Base-by-base conservation (phyloP, 1,140 invertebrate genomes). In the Zaprionus davidi region DNA sequence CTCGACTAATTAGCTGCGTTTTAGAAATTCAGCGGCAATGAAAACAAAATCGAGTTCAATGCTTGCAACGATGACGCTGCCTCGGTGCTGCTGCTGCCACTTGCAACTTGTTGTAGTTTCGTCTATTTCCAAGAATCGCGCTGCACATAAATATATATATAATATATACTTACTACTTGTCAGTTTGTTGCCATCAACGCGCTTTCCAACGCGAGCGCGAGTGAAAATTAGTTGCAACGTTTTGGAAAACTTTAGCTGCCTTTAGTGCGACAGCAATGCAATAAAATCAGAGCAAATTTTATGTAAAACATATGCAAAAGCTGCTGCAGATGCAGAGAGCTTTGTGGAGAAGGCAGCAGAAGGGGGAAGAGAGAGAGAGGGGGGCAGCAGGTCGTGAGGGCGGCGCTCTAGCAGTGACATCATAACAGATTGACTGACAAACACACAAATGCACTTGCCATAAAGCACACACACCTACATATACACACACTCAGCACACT, bases 41-140 rank as follows among this genome's bases (percentile, higher is more conserved):
- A 90, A 90, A 90, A 90, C 85, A 90, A 90, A 90, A 90, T 90
- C 86, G 85, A 90, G 85, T 90, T 90, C 85, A 90, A 90, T 90
- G 85, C 85, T 90, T 90, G 86, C 85, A 70, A 75, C 81, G 75
- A 86, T 82, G 78, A 85, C 82, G 81, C 63, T 71, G 81, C 65
- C 31, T 28, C n/a, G 38, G 20, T 22, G 57, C 57, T 66, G 71
- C 62, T 67, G 76, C 49, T 67, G 65, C 62, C n/a, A 17, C 58
- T 46, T 46, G 41, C 41, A 46, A 46, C 41, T 46, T 46, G 41
- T 44, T 44, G 41, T 46, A 46, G 41, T 46, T 46, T 46, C 71
- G 75, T 62, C 41, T 22, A 49, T 66, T 87, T 90, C 85, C 85
- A 81, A 90, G 85, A 90, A 90, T 90, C 81, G 78, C 83, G 41